A percentile compares a stretch with the other conserved stretches of the same genome.
Conservation (phyloP, 2,797 vertebrate genomes). For the Sebastes oblongus region DNA sequence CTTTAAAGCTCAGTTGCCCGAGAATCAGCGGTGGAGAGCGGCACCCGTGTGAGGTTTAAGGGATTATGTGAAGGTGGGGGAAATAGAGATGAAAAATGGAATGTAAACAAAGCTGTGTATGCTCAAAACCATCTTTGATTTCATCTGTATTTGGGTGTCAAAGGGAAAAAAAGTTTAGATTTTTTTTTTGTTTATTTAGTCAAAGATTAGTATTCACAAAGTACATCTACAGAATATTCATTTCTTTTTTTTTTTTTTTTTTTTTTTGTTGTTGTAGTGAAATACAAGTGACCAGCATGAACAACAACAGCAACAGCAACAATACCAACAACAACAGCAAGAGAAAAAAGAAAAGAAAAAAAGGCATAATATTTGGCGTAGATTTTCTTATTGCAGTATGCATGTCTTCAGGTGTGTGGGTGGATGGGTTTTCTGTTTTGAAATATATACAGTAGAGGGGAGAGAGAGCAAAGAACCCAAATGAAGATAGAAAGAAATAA, state of each 20-base stretch:
- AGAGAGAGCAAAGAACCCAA: neutral
- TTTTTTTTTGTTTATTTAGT: neutral
- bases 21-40: conserved; percentile 51
- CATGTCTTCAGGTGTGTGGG: neutral
- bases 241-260: neutral
- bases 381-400: neutral
- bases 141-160: conserved; percentile 7
- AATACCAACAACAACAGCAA: neutral
- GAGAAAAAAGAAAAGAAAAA: neutral
- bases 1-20: conserved; percentile 72
- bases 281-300: neutral
- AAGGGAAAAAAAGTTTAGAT: neutral
- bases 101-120: conserved; percentile 36
- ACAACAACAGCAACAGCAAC: neutral
- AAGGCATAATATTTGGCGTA: neutral
- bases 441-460: neutral
- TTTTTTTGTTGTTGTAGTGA: neutral
- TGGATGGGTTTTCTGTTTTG: neutral
- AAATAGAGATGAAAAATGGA: conserved; percentile 24
- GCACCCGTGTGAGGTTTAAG: conserved; percentile 53
- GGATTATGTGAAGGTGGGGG: conserved; percentile 53
- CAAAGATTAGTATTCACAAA: neutral
- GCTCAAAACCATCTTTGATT: conserved; percentile 24
- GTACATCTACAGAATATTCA: neutral
- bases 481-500: neutral